phyloP scores from a whole-genome alignment of 2,888 invertebrate genomes.

The Polyommatus icarus region DNA sequence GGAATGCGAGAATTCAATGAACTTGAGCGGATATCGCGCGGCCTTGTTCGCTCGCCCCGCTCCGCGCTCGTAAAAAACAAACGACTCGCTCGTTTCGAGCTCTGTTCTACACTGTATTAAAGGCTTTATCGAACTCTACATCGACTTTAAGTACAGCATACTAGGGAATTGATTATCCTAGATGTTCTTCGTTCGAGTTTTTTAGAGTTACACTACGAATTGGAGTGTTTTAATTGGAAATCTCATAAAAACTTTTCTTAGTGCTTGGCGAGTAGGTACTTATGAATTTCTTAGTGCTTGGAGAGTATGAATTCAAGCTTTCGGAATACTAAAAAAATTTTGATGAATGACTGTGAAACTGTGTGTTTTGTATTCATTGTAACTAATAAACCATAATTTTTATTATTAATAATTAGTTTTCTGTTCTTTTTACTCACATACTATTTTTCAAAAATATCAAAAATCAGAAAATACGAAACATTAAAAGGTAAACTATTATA shows the following conservation, averaged over 20 bases:
- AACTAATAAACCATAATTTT: no score
- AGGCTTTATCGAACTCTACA: slow-evolving; percentile 12
- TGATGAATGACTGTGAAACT: no score
- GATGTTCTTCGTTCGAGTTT: background rate
- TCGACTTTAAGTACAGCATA: slow-evolving; percentile 10
- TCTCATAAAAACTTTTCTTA: background rate
- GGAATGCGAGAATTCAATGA: slow-evolving; percentile 55
- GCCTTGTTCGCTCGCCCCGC: slow-evolving; percentile 53
- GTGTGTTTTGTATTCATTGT: no score
- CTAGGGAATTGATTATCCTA: slow-evolving; percentile 11
- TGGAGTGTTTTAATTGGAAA: background rate
- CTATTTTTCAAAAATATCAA: no score
- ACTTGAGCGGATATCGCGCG: slow-evolving; percentile 54
- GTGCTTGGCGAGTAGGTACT: background rate
- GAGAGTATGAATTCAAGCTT: no score
- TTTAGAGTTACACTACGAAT: background rate
- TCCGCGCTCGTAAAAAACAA: slow-evolving; percentile 45
- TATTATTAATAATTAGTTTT: no score
- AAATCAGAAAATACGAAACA: background rate
- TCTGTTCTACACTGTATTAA: slow-evolving; percentile 21
- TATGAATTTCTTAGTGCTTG: background rate
- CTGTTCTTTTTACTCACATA: no score
- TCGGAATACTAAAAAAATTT: no score
- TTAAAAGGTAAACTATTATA: background rate
- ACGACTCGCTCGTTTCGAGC: slow-evolving; percentile 31